Conservation (phyloP, 2,888 invertebrate genomes). For the Scaptomyza tumidula region DNA sequence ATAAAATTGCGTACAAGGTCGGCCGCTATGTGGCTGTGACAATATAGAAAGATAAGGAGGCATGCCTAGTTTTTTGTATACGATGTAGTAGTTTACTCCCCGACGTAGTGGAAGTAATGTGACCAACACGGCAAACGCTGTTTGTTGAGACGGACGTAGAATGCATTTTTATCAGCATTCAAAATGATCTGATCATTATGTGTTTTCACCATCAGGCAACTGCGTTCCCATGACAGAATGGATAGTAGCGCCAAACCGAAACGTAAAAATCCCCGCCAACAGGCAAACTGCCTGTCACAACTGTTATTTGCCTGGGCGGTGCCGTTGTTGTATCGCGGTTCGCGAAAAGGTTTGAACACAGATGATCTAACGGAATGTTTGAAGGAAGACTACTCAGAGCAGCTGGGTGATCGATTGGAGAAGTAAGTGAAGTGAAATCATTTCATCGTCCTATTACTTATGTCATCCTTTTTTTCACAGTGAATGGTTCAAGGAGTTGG, state of each 20-base stretch:
- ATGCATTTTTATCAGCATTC: constrained; percentile 27
- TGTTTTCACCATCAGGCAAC: constrained; percentile 22
- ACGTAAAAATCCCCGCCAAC: constrained; percentile 81
- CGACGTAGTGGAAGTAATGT: constrained; percentile 17
- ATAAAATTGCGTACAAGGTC: constrained; percentile 41
- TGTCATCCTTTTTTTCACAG: constrained; percentile 83
- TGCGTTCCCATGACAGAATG: constrained; percentile 70
- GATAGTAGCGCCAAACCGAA: constrained; percentile 83
- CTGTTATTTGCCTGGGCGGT: constrained; percentile 83
- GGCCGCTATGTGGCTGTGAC: constrained; percentile 1
- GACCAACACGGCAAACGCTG: neutral
- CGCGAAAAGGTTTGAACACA: constrained; percentile 85
- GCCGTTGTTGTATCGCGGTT: constrained; percentile 82
- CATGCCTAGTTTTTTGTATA: constrained; percentile 4
- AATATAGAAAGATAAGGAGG: constrained; percentile 40
- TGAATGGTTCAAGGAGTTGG: constrained; percentile 89
- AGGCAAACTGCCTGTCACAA: constrained; percentile 82
- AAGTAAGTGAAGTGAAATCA: constrained; percentile 63
- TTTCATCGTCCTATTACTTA: neutral
- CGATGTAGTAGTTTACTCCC: constrained; percentile 10
- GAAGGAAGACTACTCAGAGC: constrained; percentile 86
- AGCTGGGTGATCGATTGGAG: constrained; percentile 83
- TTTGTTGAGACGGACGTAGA: neutral
- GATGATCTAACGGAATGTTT: constrained; percentile 89
- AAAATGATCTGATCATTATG: constrained; percentile 8